Conservation (phyloP, 2,888 invertebrate species). For the Leptopilina myrica region DNA sequence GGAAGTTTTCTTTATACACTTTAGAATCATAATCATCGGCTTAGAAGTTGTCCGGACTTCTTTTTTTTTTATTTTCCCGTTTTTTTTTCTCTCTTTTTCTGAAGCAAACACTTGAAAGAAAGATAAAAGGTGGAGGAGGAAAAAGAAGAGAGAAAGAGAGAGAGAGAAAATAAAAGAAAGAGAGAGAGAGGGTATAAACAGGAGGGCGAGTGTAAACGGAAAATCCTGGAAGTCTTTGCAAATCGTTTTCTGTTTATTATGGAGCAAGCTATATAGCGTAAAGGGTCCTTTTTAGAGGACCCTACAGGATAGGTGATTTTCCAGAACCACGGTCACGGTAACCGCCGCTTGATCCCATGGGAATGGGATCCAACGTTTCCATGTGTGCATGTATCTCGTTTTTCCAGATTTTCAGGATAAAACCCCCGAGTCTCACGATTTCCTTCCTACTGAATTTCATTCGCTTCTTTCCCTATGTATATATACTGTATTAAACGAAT, state of each 20-base stretch:
- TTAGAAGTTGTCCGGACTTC: slow-evolving; percentile 10
- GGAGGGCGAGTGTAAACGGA: slow-evolving; percentile 2
- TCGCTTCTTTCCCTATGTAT: neutral
- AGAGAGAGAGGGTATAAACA: neutral
- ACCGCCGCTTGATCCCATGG: slow-evolving; percentile 31
- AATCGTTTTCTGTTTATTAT: slow-evolving; percentile 26
- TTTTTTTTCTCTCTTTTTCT: neutral
- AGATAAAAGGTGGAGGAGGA: neutral
- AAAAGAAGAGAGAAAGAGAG: neutral
- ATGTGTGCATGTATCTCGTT: slow-evolving; percentile 20
- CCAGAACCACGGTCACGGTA: slow-evolving; percentile 32
- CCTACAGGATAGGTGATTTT: slow-evolving; percentile 29
- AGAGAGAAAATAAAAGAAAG: neutral
- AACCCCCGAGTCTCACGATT: slow-evolving; percentile 3
- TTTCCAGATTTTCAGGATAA: slow-evolving; percentile 19
- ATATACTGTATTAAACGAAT: slow-evolving; percentile 17
- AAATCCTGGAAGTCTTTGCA: slow-evolving; percentile 12
- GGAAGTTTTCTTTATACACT: slow-evolving; percentile 23
- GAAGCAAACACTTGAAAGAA: neutral
- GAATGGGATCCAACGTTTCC: slow-evolving; percentile 19
- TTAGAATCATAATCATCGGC: slow-evolving; percentile 19
- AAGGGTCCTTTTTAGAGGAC: slow-evolving; percentile 16
- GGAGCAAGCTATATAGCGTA: slow-evolving; percentile 18
- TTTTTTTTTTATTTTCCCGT: slow-evolving; percentile 1
- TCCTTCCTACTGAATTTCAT: slow-evolving; percentile 7